Conservation (phyloP, 2,888 invertebrate species). For the Phengaris alcon region DNA sequence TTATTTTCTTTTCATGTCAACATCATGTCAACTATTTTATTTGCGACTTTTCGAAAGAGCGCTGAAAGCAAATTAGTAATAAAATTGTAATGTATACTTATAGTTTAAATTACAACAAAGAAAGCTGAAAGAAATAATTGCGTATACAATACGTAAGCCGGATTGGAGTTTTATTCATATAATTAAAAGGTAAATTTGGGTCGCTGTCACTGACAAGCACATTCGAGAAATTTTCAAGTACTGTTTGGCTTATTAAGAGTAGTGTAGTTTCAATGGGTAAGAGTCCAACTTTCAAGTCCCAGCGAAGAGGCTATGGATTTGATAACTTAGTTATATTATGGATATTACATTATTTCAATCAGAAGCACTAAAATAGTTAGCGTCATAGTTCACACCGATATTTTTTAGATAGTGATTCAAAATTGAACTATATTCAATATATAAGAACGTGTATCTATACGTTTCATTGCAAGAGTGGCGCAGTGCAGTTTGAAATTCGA, state of each 20-base stretch:
- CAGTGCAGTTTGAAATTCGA: too few relatives aligned
- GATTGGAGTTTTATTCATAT: slow-evolving; percentile 20
- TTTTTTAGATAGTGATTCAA: too few relatives aligned
- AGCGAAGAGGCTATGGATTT: not conserved
- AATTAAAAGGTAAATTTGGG: slow-evolving; percentile 24
- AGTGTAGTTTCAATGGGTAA: slow-evolving; percentile 19
- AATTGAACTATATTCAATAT: too few relatives aligned
- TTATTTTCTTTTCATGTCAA: too few relatives aligned
- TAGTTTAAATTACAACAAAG: slow-evolving; percentile 20
- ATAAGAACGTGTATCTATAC: too few relatives aligned
- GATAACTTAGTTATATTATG: slow-evolving; percentile 11
- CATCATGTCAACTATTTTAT: not conserved
- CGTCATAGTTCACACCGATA: not conserved
- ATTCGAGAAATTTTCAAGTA: slow-evolving; percentile 27
- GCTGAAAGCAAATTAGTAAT: not conserved
- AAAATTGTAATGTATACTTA: not conserved
- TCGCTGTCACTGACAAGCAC: slow-evolving; percentile 25
- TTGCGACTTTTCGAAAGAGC: not conserved
- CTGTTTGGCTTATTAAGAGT: slow-evolving; percentile 23
- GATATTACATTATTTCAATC: not conserved
- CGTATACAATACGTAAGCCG: slow-evolving; percentile 19
- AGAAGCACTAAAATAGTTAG: not conserved
- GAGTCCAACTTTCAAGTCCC: slow-evolving; percentile 23
- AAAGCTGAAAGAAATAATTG: slow-evolving; percentile 9
- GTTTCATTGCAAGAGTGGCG: too few relatives aligned